Percentiles rank a stretch among this genome's conserved stretches.
These are phyloP conservation scores for Pharmacophagus antenor DNA, from an alignment of 2,888 invertebrate species.

Conservation along the genomic window DNA sequence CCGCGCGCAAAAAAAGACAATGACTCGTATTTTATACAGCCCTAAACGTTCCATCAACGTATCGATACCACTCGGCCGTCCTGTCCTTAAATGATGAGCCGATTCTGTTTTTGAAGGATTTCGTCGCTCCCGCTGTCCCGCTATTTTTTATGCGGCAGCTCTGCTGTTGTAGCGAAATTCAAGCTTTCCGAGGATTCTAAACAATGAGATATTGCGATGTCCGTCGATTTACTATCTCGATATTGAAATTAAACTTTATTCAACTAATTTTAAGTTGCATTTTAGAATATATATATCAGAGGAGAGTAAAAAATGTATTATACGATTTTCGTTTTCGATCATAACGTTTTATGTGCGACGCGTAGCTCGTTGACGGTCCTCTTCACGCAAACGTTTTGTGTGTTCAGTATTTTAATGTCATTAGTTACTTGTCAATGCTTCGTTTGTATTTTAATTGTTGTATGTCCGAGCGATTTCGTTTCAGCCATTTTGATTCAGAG, in stretches of 20 bases:
- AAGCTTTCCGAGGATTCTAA: slow-evolving; percentile 19
- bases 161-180: slow-evolving; percentile 30
- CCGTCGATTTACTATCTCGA: not conserved
- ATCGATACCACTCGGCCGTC: slow-evolving; percentile 61
- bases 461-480: slow-evolving; percentile 1
- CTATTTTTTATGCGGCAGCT: slow-evolving; percentile 33
- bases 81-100: slow-evolving; percentile 55
- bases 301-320: slow-evolving; percentile 15
- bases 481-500: not conserved
- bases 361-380: slow-evolving; percentile 25
- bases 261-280: not conserved
- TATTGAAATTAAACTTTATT: slow-evolving; percentile 9
- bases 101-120: slow-evolving; percentile 54
- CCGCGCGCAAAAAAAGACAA: slow-evolving; percentile 74
- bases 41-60: slow-evolving; percentile 72
- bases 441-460: slow-evolving; percentile 22
- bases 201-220: slow-evolving; percentile 19
- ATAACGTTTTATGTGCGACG: slow-evolving; percentile 28
- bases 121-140: slow-evolving; percentile 44
- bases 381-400: slow-evolving; percentile 26
- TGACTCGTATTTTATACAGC: slow-evolving; percentile 73
- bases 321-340: slow-evolving; percentile 27
- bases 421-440: slow-evolving; percentile 22
- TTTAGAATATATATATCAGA: not conserved
- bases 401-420: slow-evolving; percentile 30